Evolutionary conservation across 1,140 invertebrate species (phyloP).

Genomic region (Xylocopa sonorina): DNA sequence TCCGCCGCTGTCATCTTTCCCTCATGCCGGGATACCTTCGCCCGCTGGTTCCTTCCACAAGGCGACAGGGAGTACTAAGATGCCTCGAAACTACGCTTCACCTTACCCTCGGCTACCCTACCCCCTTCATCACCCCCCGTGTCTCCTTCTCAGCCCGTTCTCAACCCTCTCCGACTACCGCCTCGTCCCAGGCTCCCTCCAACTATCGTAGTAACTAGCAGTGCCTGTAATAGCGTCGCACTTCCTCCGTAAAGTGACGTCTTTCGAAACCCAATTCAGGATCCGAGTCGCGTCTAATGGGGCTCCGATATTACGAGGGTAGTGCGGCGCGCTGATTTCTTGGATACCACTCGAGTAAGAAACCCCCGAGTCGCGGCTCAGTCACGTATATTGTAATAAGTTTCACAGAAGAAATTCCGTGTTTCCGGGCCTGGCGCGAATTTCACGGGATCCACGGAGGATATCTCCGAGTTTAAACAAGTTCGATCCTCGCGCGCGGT

Average conservation of each 20-base stretch:
- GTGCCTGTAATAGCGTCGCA: conserved; percentile 74
- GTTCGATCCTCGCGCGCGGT: no score
- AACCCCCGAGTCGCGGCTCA: conserved; percentile 29
- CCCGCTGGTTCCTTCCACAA: conserved; percentile 54
- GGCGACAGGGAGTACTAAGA: conserved; percentile 64
- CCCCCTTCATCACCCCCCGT: conserved; percentile 40
- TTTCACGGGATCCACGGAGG: background rate
- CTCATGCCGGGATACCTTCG: conserved; percentile 57
- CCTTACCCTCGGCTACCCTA: conserved; percentile 52
- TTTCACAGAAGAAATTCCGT: conserved; percentile 42
- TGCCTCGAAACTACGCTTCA: conserved; percentile 71
- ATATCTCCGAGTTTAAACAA: no score
- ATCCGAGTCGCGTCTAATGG: conserved; percentile 68
- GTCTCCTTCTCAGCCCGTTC: conserved; percentile 26
- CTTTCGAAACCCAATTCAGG: conserved; percentile 72
- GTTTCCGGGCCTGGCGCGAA: background rate
- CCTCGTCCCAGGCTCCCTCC: conserved; percentile 51
- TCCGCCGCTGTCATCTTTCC: conserved; percentile 59
- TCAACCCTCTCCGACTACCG: conserved; percentile 39
- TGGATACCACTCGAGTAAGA: conserved; percentile 43
- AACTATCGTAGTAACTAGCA: conserved; percentile 74
- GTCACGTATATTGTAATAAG: conserved; percentile 34
- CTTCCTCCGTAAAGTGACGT: conserved; percentile 75
- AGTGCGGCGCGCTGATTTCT: conserved; percentile 62
- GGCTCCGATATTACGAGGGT: conserved; percentile 66